phyloP scores from a whole-genome alignment of 2,113 vertebrate species.

The Gnathonemus echidnorhynchus region DNA sequence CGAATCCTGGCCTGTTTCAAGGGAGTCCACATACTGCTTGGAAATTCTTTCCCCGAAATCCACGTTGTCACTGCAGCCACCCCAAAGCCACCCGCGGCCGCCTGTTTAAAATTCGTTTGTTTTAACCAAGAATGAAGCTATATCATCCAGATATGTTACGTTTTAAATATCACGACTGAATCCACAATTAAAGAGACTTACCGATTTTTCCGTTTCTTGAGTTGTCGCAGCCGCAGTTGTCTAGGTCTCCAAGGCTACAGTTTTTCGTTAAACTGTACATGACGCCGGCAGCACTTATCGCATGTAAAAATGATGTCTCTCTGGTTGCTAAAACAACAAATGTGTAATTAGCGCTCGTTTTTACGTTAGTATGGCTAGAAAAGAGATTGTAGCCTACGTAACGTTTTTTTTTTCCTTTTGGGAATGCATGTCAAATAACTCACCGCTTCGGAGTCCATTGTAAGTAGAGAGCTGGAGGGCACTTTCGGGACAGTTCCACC shows the following conservation, averaged over 20 bases:
- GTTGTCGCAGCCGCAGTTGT: conserved; percentile 87
- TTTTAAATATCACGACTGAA: not conserved
- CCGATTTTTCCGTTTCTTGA: conserved; percentile 80
- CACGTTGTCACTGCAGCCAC: conserved; percentile 90
- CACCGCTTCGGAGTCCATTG: conserved; percentile 77
- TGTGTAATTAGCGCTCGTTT: not conserved
- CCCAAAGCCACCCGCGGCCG: conserved; percentile 91
- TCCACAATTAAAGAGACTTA: conserved; percentile 33
- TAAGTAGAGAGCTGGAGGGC: conserved; percentile 76
- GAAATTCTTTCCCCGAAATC: conserved; percentile 93
- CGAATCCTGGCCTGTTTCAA: conserved; percentile 87
- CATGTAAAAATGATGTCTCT: conserved; percentile 89
- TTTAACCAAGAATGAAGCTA: not conserved
- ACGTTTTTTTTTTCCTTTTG: not conserved
- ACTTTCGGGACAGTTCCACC: conserved; percentile 93
- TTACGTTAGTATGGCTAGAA: not conserved
- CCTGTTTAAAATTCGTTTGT: conserved; percentile 52
- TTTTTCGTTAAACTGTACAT: conserved; percentile 91
- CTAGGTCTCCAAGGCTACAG: conserved; percentile 89
- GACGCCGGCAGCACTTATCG: conserved; percentile 89
- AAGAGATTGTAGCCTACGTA: not conserved
- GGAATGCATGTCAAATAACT: conserved; percentile 19
- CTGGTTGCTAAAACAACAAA: conserved; percentile 68
- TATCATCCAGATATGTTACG: not conserved
- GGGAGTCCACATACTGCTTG: conserved; percentile 84